Percentiles rank a stretch among this genome's conserved stretches.
These are phyloP conservation scores for Myrmecophaga tridactyla DNA, from an alignment of 2,113 vertebrate species.

Conservation along the genomic window DNA sequence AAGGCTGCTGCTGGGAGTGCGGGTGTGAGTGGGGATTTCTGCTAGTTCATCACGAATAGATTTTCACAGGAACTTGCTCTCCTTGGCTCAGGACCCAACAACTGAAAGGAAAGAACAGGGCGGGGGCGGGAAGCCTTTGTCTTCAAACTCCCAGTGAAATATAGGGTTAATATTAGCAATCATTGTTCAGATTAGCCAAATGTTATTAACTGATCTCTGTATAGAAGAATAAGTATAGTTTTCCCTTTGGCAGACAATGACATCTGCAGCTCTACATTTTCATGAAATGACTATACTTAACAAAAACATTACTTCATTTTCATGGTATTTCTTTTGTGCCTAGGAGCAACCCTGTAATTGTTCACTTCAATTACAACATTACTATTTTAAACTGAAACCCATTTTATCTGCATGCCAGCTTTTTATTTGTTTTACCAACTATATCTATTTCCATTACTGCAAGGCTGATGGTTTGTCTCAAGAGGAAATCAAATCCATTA, in stretches of 20 bases:
- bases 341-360: slow-evolving; percentile 86
- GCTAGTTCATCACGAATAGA: slow-evolving; percentile 48
- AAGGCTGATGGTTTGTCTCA: slow-evolving; percentile 89
- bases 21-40: slow-evolving; percentile 22
- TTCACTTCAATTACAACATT: slow-evolving; percentile 88
- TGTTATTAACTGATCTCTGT: slow-evolving; percentile 76
- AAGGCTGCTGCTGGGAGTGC: slow-evolving; percentile 20
- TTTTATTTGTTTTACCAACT: slow-evolving; percentile 90
- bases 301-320: slow-evolving; percentile 87
- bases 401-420: slow-evolving; percentile 88
- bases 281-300: slow-evolving; percentile 80
- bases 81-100: slow-evolving; percentile 37
- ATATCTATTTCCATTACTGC: slow-evolving; percentile 90
- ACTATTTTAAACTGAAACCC: slow-evolving; percentile 88
- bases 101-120: not conserved
- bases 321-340: slow-evolving; percentile 86
- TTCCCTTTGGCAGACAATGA: slow-evolving; percentile 79
- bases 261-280: slow-evolving; percentile 81
- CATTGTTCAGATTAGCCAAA: slow-evolving; percentile 82
- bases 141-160: slow-evolving; percentile 63
- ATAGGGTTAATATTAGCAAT: slow-evolving; percentile 75
- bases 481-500: slow-evolving; percentile 91
- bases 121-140: slow-evolving; percentile 44
- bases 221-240: slow-evolving; percentile 78
- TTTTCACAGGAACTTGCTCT: slow-evolving; percentile 45